phyloP scores from a whole-genome alignment of 2,888 invertebrate species.

The Caenorhabditis zanzibari region DNA sequence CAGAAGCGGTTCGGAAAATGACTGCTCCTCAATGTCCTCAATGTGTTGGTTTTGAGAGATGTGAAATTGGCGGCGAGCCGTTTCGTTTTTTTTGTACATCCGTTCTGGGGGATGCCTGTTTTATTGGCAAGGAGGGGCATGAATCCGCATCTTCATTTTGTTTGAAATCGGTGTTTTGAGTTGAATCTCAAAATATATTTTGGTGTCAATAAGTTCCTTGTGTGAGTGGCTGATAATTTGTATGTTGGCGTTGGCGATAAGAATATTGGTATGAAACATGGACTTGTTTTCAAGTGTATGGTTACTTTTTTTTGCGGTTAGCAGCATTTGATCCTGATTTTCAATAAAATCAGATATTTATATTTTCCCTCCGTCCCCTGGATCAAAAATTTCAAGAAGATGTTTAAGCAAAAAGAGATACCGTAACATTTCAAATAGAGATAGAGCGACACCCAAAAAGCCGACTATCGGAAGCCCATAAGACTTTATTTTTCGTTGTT shows the following conservation, averaged over 20 bases:
- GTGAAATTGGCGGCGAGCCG: neutral
- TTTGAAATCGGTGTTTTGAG: neutral
- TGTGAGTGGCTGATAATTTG: neutral
- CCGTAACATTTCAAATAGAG: too few species aligned
- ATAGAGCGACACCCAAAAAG: too few species aligned
- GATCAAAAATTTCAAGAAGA: too few species aligned
- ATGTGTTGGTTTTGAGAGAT: conserved; percentile 3
- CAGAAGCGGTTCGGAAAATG: conserved; percentile 7
- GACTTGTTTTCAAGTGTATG: neutral
- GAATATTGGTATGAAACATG: neutral
- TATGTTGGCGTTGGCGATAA: neutral
- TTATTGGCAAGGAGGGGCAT: neutral
- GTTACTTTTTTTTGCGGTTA: too few species aligned
- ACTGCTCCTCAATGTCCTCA: conserved; percentile 7
- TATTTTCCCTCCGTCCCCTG: too few species aligned
- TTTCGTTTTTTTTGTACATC: conserved; percentile 2
- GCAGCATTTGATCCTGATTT: too few species aligned
- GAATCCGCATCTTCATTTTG: neutral
- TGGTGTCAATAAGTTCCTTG: neutral
- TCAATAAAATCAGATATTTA: too few species aligned
- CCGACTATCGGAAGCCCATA: too few species aligned
- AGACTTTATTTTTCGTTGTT: too few species aligned
- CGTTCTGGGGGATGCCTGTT: conserved; percentile 2
- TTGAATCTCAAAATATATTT: neutral
- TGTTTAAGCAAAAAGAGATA: too few species aligned